A percentile compares a stretch with the other conserved stretches of the same genome.
Evolutionary conservation across 2,797 vertebrate genomes (phyloP).

Genomic region (Phoebastria nigripes): DNA sequence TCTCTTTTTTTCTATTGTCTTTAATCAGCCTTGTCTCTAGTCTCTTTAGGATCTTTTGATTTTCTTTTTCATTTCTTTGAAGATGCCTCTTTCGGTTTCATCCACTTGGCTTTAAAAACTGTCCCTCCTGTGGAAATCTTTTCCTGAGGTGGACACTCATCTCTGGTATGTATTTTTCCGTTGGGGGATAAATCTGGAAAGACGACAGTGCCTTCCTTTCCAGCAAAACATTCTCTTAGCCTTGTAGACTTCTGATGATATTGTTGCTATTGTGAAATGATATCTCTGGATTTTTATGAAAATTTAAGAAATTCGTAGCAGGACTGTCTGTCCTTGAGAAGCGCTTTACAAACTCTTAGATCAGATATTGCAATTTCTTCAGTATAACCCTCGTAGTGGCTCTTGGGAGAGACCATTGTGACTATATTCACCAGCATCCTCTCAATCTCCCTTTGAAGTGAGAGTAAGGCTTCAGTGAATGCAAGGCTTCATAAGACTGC

Average conservation of each 20-base stretch:
- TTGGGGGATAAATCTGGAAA: not conserved
- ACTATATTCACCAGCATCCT: not conserved
- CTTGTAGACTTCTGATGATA: not conserved
- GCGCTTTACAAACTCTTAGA: not conserved
- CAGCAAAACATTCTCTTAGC: not conserved
- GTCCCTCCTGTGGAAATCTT: not conserved
- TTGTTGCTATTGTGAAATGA: not conserved
- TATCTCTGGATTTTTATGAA: not conserved
- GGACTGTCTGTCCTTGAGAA: not conserved
- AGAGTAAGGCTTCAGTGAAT: not conserved
- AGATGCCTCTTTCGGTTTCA: not conserved
- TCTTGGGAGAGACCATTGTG: not conserved
- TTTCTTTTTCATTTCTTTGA: not conserved
- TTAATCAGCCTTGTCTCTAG: not conserved
- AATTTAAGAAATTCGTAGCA: not conserved
- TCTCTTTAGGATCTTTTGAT: not conserved
- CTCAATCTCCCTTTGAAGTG: not conserved
- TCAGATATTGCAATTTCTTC: not conserved
- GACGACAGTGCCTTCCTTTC: not conserved
- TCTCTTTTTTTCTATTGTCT: not conserved
- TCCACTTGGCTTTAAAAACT: not conserved
- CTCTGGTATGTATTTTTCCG: not conserved
- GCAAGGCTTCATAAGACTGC: not conserved
- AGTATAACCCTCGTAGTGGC: rapidly evolving
- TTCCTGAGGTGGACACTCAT: not conserved